A percentile compares a stretch with the other conserved stretches of the same genome.
phyloP scores from a whole-genome alignment of 2,113 vertebrate genomes.

The Semicossyphus pulcher region DNA sequence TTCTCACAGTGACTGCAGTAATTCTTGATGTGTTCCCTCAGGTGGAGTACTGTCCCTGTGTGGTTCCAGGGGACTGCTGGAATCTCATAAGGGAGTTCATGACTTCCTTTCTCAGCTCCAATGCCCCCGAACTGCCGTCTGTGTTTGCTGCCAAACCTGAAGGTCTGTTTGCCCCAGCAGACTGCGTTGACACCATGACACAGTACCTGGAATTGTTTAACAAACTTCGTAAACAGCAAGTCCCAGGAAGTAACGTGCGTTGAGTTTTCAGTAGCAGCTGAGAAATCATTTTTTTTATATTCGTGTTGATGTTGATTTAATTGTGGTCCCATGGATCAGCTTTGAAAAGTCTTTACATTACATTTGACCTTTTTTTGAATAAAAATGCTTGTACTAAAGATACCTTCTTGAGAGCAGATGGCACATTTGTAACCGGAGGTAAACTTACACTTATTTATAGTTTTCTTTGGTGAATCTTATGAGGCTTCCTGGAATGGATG shows the following conservation, averaged over 20 bases:
- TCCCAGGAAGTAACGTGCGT: slow-evolving; percentile 89
- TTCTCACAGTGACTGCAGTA: not conserved
- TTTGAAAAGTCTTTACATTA: no score
- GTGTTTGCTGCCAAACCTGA: slow-evolving; percentile 91
- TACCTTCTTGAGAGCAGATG: not conserved
- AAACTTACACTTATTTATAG: not conserved
- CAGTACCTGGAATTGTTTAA: slow-evolving; percentile 98
- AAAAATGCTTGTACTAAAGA: no score
- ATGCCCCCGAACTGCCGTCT: slow-evolving; percentile 87
- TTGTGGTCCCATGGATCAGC: slow-evolving; percentile 51
- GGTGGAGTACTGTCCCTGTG: slow-evolving; percentile 97
- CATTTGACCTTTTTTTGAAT: no score
- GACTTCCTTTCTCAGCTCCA: slow-evolving; percentile 92
- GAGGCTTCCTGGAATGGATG: not conserved
- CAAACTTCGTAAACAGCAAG: slow-evolving; percentile 96
- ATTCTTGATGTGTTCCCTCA: slow-evolving; percentile 64
- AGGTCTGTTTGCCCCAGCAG: slow-evolving; percentile 86
- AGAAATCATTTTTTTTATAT: slow-evolving; percentile 13
- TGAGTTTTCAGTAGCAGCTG: slow-evolving; percentile 57
- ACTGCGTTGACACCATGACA: slow-evolving; percentile 91
- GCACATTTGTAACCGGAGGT: not conserved
- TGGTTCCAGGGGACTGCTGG: slow-evolving; percentile 97
- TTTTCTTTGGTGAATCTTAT: not conserved
- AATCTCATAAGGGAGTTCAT: slow-evolving; percentile 96
- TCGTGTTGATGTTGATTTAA: slow-evolving; percentile 31